Base-by-base conservation (phyloP, 2,113 vertebrate genomes). In the Chaenocephalus aceratus region DNA sequence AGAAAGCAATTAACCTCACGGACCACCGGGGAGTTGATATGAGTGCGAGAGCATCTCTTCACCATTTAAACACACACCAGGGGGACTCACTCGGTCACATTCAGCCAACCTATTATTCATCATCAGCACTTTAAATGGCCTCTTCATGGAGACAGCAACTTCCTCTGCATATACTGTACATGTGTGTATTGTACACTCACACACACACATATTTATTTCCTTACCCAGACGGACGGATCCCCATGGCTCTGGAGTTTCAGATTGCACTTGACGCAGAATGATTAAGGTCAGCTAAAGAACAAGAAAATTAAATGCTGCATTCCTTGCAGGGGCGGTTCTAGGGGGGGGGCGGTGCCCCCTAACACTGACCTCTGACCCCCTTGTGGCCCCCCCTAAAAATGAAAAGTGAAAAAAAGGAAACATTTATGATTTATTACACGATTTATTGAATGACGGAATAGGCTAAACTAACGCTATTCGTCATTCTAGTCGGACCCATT, bases 1-100 rank as follows among this genome's bases (percentile, higher is more conserved):
- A 88, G 87, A 91, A 94, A 88, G 88, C 80, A 93, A 92, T 93
- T 92, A 94, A 92, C 89, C 90, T 90, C 75, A 13, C 9, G 7
- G 78, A 65, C 79, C 86, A 86, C 75, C 15, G 36, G 85, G 84
- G 86, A 88, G 89, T 67, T 56, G 84, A 88, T 61, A 72, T 78
- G 84, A 94, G 65, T 34, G 69, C 75, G 74, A 53, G 84, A 86
- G 88, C 75, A 80, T 84, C 82, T 75, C 80, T 64, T 23, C 13
- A 3, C 68, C 41, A 23, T 79, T 91, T 87, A 85, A 90, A 90
- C 84, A 81, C 86, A 86, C 90, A 87, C 87, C 78, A 54, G 56
- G 64, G 88, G 88, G 81, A 88, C 70, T 73, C 26, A 2, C 49
- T 15, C 53, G 16, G 80, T 79, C 80, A 48, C 77, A 79, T 53